These are phyloP conservation scores for Agonopterix heracliana DNA, from an alignment of 2,888 invertebrate genomes.

Conservation along the genomic window DNA sequence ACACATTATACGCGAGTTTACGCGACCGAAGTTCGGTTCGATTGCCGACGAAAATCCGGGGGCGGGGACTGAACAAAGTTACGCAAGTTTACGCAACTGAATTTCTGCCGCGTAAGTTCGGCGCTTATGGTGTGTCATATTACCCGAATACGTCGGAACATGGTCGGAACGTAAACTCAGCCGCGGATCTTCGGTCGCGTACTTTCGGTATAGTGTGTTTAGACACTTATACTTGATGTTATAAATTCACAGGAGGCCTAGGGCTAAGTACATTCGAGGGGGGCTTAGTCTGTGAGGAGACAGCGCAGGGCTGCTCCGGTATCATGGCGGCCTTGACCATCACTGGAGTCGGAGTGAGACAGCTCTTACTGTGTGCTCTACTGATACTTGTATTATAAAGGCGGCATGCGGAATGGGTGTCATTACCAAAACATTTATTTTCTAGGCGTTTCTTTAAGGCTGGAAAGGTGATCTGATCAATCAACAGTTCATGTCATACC, in stretches of 20 bases:
- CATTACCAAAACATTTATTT: background rate
- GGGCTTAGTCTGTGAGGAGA: slow-evolving; percentile 88
- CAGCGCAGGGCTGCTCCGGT: slow-evolving; percentile 94
- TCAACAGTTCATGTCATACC: background rate
- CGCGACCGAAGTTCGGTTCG: no score
- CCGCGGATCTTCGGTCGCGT: no score
- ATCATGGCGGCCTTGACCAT: slow-evolving; percentile 92
- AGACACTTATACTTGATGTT: no score
- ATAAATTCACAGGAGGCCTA: slow-evolving; percentile 80
- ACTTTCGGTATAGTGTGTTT: no score
- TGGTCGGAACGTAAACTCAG: no score
- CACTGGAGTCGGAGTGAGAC: slow-evolving; percentile 79
- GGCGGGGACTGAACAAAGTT: no score
- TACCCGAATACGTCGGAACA: no score
- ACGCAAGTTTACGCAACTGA: no score
- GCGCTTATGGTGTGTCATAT: no score
- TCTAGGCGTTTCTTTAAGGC: background rate
- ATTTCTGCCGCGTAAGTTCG: no score
- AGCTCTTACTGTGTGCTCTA: background rate
- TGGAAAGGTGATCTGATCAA: background rate
- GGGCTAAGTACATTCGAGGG: slow-evolving; percentile 83
- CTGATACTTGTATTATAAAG: background rate
- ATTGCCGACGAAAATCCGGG: no score
- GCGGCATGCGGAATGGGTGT: slow-evolving; percentile 3
- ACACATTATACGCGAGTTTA: no score